Evolutionary conservation across 2,888 invertebrate genomes (phyloP).

Genomic region (Cephus nigrinus): DNA sequence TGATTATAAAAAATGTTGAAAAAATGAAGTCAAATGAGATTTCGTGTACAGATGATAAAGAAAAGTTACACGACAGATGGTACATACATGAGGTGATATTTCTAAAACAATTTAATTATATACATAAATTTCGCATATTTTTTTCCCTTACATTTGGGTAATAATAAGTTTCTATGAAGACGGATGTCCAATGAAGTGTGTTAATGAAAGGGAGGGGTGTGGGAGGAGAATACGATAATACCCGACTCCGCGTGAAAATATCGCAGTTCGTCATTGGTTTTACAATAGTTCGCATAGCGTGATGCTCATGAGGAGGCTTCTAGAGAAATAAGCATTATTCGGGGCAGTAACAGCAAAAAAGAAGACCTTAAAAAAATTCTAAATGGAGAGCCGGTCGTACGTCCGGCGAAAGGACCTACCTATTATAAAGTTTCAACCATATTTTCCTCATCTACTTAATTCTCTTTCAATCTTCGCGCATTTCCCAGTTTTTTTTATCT

Average conservation of each 20-base stretch:
- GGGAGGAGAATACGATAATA: background rate
- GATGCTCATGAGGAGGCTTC: background rate
- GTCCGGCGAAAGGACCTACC: background rate
- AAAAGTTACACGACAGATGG: background rate
- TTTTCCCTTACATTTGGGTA: constrained; percentile 11
- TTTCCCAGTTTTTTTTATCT: background rate
- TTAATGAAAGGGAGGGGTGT: constrained; percentile 22
- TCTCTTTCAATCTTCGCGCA: background rate
- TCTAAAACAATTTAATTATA: constrained; percentile 56
- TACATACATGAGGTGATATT: constrained; percentile 29
- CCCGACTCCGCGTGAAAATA: background rate
- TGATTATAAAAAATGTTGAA: background rate
- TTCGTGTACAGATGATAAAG: background rate
- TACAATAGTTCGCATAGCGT: background rate
- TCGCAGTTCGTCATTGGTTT: background rate
- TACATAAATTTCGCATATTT: constrained; percentile 44
- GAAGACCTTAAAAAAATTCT: background rate
- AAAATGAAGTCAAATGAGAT: background rate
- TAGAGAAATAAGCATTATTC: background rate
- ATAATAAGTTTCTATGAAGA: constrained; percentile 27
- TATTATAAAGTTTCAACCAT: background rate
- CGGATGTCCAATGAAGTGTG: constrained; percentile 32
- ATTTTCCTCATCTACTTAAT: background rate
- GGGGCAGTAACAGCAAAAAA: background rate
- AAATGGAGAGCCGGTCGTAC: background rate